phyloP scores from a whole-genome alignment of 2,113 vertebrate species.

The Monopterus albus region DNA sequence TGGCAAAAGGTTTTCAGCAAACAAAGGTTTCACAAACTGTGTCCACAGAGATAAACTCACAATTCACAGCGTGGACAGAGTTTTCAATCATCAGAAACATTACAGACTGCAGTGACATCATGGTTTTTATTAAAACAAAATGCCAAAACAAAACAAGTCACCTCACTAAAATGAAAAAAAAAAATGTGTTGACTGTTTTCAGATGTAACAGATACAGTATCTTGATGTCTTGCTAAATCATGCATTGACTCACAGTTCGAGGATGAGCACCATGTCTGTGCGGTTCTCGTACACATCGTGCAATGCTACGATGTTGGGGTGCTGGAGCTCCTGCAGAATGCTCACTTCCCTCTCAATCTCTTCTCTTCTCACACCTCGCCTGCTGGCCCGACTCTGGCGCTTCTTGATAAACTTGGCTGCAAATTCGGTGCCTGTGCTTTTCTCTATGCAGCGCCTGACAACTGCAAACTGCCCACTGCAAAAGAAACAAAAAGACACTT shows the following conservation, averaged over 20 bases:
- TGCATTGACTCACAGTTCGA: conserved; percentile 92
- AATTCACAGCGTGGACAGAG: neutral
- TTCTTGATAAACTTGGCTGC: conserved; percentile 99
- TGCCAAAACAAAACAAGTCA: too few species aligned
- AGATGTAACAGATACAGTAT: too few species aligned
- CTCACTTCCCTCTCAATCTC: conserved; percentile 94
- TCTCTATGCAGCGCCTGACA: conserved; percentile 92
- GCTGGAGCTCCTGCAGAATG: conserved; percentile 91
- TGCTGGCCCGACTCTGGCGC: conserved; percentile 88
- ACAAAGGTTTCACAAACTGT: conserved; percentile 42
- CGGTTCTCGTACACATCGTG: conserved; percentile 96
- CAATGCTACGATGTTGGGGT: conserved; percentile 89
- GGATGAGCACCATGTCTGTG: conserved; percentile 94
- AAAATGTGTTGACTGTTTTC: neutral
- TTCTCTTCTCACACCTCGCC: conserved; percentile 89
- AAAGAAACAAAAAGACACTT: conserved; percentile 27
- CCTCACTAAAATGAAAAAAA: too few species aligned
- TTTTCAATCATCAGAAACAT: neutral
- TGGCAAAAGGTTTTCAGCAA: conserved; percentile 35
- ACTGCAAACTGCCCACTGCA: conserved; percentile 96
- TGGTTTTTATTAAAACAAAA: neutral
- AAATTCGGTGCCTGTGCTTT: conserved; percentile 83
- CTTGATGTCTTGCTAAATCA: neutral
- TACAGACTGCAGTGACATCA: neutral
- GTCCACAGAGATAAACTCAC: neutral